Base-by-base conservation (phyloP, 2,888 invertebrate species). In the Leucophora obtusa region DNA sequence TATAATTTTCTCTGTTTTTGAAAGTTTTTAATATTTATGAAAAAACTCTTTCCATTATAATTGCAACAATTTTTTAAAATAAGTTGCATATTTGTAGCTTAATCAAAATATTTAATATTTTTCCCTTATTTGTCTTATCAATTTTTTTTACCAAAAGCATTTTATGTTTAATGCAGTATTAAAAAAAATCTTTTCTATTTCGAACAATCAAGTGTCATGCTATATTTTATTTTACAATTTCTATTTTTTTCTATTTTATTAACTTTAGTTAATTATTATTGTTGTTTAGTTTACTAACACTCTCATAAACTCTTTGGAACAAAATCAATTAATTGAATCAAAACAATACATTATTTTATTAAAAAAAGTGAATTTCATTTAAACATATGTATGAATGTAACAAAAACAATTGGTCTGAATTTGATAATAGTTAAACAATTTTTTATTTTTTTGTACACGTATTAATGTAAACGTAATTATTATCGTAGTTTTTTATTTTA, bases 331-430 rank as follows among this genome's bases (percentile, higher is more conserved):
- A 38, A 65, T 15, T 69, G 8, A 56, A 77, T 73, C 53, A 80
- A 80, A 74, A 75, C 24, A 63, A 9, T 66, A 17, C n/a, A 58
- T 50, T 33, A 58, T 72, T 24, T 24, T 56, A 17, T 65, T 24
- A n/a, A 73, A 28, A 14, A 58, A 74, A 68, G 43, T 69, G 58
- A 63, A 58, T 73, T 76, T 76, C 38, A 58, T 66, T 65, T 58
- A 51, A 65, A 71, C 63, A 76, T 70, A 70, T 69, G 15, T 38
- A 21, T 69, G 51, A 51, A 70, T 51, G n/a, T 10, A 17, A 38
- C 59, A 66, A 60, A 60, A 81, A 70, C 73, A 76, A 77, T 81
- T 77, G 80, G 73, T 77, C 80, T 81, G 81, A 81, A 81, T 70
- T 73, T 81, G 54, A 81, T 70, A 81, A 74, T 77, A 74, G 66